phyloP scores from a whole-genome alignment of 2,113 vertebrate species.

The Poeciliopsis turrubarensis region DNA sequence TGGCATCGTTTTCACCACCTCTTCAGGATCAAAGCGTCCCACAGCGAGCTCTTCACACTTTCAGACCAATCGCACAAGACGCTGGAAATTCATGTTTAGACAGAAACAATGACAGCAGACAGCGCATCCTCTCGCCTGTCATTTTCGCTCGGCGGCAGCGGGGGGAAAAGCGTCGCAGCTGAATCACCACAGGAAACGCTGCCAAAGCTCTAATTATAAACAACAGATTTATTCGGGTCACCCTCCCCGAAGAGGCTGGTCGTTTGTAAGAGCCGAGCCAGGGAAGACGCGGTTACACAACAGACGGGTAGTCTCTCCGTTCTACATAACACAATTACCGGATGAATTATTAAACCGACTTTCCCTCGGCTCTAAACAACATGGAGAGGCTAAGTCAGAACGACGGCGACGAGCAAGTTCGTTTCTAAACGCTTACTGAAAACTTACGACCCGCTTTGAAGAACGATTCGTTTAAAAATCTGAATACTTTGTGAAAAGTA shows the following conservation, averaged over 20 bases:
- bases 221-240: constrained; percentile 67
- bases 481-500: too few species aligned
- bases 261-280: constrained; percentile 54
- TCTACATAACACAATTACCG: constrained; percentile 15
- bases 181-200: constrained; percentile 50
- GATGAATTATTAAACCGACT: constrained; percentile 38
- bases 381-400: neutral
- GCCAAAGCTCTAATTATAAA: constrained; percentile 64
- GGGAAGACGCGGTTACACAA: constrained; percentile 38
- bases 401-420: neutral
- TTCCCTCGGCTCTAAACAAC: constrained; percentile 5
- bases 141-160: constrained; percentile 15
- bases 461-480: neutral
- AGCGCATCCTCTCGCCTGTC: constrained; percentile 9
- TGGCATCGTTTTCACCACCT: constrained; percentile 7
- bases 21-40: constrained; percentile 19
- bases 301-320: constrained; percentile 37
- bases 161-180: constrained; percentile 38
- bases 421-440: neutral
- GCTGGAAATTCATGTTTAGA: constrained; percentile 19
- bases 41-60: constrained; percentile 11
- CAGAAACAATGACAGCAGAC: constrained; percentile 38
- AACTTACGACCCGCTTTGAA: neutral
- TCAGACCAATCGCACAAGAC: constrained; percentile 36
- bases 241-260: constrained; percentile 51